A percentile compares a stretch with the other conserved stretches of the same genome.
Conservation (phyloP, 2,888 invertebrate species). For the Lasioglossum lativentre region DNA sequence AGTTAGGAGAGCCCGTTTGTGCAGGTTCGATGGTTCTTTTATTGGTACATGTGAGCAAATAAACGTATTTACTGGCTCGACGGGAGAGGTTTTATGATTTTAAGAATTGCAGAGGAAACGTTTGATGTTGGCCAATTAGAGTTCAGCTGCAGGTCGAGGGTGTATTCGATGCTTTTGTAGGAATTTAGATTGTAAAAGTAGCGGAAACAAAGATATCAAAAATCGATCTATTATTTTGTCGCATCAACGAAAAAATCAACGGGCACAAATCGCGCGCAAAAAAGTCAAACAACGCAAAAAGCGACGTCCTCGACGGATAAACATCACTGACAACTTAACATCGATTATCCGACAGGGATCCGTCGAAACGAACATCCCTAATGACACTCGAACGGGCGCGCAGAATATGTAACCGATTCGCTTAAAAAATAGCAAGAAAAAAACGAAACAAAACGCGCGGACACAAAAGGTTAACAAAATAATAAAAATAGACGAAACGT, state of each 20-base stretch:
- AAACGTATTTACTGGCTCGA: background rate
- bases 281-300: background rate
- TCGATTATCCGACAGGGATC: background rate
- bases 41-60: background rate
- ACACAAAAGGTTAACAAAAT: background rate
- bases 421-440: background rate
- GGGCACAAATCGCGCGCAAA: background rate
- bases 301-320: background rate
- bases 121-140: background rate
- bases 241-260: no score
- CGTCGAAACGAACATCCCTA: background rate
- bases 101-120: background rate
- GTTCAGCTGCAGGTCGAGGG: background rate
- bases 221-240: background rate
- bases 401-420: constrained; percentile 7
- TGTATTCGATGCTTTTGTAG: background rate
- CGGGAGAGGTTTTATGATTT: background rate
- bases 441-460: background rate
- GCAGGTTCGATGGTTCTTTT: background rate
- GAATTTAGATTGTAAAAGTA: background rate
- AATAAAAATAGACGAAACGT: background rate
- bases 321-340: background rate
- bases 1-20: background rate
- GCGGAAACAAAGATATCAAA: background rate
- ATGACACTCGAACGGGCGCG: background rate